phyloP scores from a whole-genome alignment of 2,797 vertebrate genomes.

The Trachurus trachurus region DNA sequence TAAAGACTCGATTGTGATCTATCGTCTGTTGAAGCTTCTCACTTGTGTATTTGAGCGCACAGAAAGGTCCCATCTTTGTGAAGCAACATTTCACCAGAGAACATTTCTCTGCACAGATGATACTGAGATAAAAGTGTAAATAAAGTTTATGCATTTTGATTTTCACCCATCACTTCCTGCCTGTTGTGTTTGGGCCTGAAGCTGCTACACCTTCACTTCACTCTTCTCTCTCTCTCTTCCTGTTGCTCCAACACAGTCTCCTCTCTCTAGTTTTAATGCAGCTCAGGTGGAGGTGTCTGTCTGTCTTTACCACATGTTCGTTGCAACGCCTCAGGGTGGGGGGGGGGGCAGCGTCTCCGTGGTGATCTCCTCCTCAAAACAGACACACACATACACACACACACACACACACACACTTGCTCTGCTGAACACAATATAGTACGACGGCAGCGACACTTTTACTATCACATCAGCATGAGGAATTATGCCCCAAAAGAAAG shows the following conservation, averaged over 20 bases:
- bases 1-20: too few relatives aligned
- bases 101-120: background rate
- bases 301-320: conserved; percentile 50
- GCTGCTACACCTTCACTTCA: conserved; percentile 8
- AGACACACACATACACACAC: background rate
- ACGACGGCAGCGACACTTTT: background rate
- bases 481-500: background rate
- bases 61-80: background rate
- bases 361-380: conserved; percentile 35
- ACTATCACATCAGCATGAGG: conserved; percentile 5
- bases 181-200: background rate
- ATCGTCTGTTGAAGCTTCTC: too few relatives aligned
- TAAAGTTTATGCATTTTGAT: conserved; percentile 7
- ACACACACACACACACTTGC: conserved; percentile 7
- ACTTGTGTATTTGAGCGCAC: too few relatives aligned
- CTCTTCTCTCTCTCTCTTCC: conserved; percentile 11
- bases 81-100: background rate
- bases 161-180: background rate
- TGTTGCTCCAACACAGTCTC: background rate
- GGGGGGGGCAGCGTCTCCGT: background rate
- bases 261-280: conserved; percentile 26
- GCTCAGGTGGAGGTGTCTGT: conserved; percentile 29
- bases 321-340: conserved; percentile 50
- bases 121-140: background rate
- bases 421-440: conserved; percentile 27